These are phyloP conservation scores for Oryzaephilus surinamensis DNA, from an alignment of 1,140 invertebrate species.

Conservation along the genomic window DNA sequence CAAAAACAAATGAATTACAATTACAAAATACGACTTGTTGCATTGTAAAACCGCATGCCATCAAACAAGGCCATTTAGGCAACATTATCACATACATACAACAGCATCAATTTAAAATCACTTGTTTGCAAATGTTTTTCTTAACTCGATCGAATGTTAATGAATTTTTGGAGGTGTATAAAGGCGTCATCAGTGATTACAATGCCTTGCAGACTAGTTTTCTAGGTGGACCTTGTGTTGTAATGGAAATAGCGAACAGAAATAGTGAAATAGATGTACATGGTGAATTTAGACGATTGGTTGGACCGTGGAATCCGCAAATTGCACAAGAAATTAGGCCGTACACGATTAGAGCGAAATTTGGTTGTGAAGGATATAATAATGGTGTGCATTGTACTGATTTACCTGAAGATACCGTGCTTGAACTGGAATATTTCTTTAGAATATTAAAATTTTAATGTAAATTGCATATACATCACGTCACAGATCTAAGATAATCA, in stretches of 20 bases:
- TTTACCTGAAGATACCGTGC: conserved; percentile 69
- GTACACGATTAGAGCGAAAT: conserved; percentile 70
- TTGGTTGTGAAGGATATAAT: conserved; percentile 69
- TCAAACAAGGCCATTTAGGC: conserved; percentile 60
- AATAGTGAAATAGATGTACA: conserved; percentile 49
- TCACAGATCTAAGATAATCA: too few relatives aligned
- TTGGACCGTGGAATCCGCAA: conserved; percentile 80
- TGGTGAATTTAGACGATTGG: conserved; percentile 69
- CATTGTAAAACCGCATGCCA: conserved; percentile 85
- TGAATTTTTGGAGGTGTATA: conserved; percentile 90
- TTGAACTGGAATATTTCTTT: conserved; percentile 78
- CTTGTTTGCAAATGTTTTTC: conserved; percentile 67
- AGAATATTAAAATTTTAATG: too few relatives aligned
- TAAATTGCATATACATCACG: too few relatives aligned
- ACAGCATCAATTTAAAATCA: conserved; percentile 63
- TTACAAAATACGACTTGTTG: conserved; percentile 66
- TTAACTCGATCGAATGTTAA: conserved; percentile 71
- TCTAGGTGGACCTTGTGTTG: conserved; percentile 66
- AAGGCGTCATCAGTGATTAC: conserved; percentile 78
- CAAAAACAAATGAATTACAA: conserved; percentile 46
- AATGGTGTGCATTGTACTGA: conserved; percentile 92
- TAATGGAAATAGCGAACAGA: conserved; percentile 67
- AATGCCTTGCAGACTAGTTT: conserved; percentile 40
- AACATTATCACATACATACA: conserved; percentile 64
- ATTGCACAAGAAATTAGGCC: conserved; percentile 75